phyloP scores from a whole-genome alignment of 53 echinoderm and acorn worm genomes.

The Pentamera pediparva region DNA sequence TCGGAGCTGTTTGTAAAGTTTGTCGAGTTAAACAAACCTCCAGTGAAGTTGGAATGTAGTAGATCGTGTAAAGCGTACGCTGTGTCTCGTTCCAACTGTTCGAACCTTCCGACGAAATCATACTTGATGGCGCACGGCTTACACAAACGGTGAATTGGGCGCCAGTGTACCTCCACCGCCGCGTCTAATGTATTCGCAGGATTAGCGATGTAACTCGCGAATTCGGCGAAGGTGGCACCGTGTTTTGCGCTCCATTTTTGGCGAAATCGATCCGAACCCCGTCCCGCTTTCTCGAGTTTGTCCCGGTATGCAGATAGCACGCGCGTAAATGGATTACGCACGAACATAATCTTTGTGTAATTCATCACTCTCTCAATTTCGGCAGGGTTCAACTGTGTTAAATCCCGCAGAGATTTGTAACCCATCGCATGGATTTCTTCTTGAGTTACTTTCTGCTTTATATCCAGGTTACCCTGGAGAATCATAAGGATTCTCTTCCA shows the following conservation, averaged over 20 bases:
- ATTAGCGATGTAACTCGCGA: slow-evolving; percentile 55
- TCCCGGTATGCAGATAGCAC: slow-evolving; percentile 75
- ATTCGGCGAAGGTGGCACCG: slow-evolving; percentile 63
- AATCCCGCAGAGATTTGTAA: too few species aligned
- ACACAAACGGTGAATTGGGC: slow-evolving; percentile 67
- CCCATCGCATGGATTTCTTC: too few species aligned
- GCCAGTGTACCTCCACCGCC: slow-evolving; percentile 71
- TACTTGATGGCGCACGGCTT: too few species aligned
- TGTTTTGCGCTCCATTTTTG: background rate
- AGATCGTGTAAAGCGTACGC: slow-evolving; percentile 1
- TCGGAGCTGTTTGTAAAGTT: slow-evolving; percentile 56
- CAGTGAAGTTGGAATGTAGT: background rate
- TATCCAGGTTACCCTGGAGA: too few species aligned
- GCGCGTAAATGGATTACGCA: slow-evolving; percentile 63
- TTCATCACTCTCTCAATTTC: too few species aligned
- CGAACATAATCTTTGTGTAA: slow-evolving; percentile 86
- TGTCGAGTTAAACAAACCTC: slow-evolving; percentile 21
- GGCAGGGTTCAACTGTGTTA: too few species aligned
- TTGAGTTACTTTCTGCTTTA: too few species aligned
- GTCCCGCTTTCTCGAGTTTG: slow-evolving; percentile 27
- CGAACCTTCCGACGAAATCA: too few species aligned
- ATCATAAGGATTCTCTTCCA: too few species aligned
- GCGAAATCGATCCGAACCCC: slow-evolving; percentile 32
- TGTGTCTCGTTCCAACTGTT: too few species aligned
- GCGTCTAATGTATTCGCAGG: background rate